Evolutionary conservation across 2,797 vertebrate species (phyloP), one percentile per base, ranked within the genome.

Genomic region (Phataginus tetradactyla): DNA sequence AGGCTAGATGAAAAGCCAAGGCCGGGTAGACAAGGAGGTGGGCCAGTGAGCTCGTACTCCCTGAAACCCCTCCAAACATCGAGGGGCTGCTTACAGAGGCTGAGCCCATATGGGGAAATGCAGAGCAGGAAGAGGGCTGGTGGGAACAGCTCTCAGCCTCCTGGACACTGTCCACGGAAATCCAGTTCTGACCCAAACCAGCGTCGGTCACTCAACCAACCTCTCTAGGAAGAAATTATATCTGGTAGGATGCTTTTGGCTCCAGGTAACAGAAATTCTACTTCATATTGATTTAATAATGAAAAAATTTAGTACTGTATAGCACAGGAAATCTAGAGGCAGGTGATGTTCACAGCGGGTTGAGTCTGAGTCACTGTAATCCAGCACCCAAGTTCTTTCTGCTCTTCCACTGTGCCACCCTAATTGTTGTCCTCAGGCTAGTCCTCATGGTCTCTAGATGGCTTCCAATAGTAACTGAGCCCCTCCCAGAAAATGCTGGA

Each of bases 251-350:
- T 96, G 8, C 15, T 75, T 77, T 90, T 75, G 49, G 39, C 21
- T 74, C 21, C 1, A 37, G 66, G 71, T 92, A 57, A 63, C 4
- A 11, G 72, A 61, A 66, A 75, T 34, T 77, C 32, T 34, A 11
- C 21, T 78, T 94, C n/a, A 84, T 57, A 1, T 3, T 95, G 51
- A 55, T 29, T 87, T 92, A 53, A 59, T n/a, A 63, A 14, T 42
- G n/a, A 66, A 34, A 51, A 59, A 18, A 42, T 78, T 91, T 85
- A 32, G 45, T 49, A 29, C 49, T 57, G 34, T 21, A 42, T 66
- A 32, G 14, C 39, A 55, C 34, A 89, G 29, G 37, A 69, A 61
- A 34, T 66, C 9, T 29, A 42, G 12, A 94, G 42, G 49, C 27
- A 57, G 20, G 20, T 17, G 2, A 37, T 20, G 59, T 64, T 83